Base-by-base conservation (phyloP, 2,113 vertebrate genomes). In the Carettochelys insculpta region DNA sequence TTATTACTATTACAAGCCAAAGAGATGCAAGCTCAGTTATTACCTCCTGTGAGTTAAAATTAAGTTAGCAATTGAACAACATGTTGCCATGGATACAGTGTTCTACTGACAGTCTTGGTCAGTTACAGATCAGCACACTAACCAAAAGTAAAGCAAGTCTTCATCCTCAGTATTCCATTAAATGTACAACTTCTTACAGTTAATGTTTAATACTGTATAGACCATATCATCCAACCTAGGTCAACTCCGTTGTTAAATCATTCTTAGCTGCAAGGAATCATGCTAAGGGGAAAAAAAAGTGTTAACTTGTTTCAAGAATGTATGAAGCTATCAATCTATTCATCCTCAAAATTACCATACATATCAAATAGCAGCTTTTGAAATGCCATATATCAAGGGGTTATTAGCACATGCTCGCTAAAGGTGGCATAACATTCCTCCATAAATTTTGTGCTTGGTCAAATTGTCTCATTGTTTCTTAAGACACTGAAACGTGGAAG, bases 41-140 rank as follows among this genome's bases (percentile, higher is more conserved):
- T 81, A 71, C 41, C 87, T 84, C 87, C 89, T 73, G 75, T 34
- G 88, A 90, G 94, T 4, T 45, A 9, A 77, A 83, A 78, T 87
- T 3, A 53, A 89, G 50, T 68, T 89, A 94, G 83, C 77, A 94
- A 79, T 68, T 90, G 77, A 96, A 80, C 81, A 86, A 85, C 90
- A 89, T 0, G 65, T 92, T 94, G 90, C 92, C 85, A 94, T 94
- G 92, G 96, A 92, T 85, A 95, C 92, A 20, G 56, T 17, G 77
- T 38, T 84, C 92, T 79, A 76, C 0, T 2, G 95, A 84, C 31
- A 80, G n/a, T 20, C 77, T 13, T 92, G 90, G 45, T 8, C 56
- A 94, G 90, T 86, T 61, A 76, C 88, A 80, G 79, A 87, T 58
- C 52, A 77, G 86, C 90, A 93, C 77, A 86, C 3, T 27, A 80